A percentile compares a stretch with the other conserved stretches of the same genome.
Conservation (phyloP, 2,113 vertebrate genomes). For the Chunga burmeisteri region DNA sequence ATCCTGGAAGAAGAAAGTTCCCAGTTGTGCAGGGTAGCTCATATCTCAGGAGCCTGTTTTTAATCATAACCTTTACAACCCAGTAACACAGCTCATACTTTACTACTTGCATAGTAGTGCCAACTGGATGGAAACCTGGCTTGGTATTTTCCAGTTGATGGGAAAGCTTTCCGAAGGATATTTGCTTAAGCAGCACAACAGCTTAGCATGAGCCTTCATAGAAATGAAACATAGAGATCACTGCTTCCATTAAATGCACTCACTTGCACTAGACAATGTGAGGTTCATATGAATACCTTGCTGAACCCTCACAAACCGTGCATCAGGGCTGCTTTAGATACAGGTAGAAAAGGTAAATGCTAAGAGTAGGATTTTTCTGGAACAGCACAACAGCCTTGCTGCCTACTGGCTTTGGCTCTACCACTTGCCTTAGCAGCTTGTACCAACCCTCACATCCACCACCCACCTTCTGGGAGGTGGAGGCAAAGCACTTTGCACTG, state of each 20-base stretch:
- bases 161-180: not conserved
- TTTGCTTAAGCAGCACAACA: not conserved
- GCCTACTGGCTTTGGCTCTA: not conserved
- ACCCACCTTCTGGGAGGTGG: not conserved
- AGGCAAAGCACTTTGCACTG: not conserved
- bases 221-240: not conserved
- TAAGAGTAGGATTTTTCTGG: not conserved
- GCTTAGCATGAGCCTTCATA: not conserved
- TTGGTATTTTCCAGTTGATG: slow-evolving; percentile 6
- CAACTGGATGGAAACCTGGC: slow-evolving; percentile 22
- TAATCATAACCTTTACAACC: slow-evolving; percentile 4
- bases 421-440: not conserved
- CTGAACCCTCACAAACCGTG: not conserved
- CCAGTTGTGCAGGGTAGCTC: not conserved
- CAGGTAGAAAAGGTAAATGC: not conserved
- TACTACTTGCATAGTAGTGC: not conserved
- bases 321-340: not conserved
- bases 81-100: not conserved
- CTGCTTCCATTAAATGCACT: not conserved
- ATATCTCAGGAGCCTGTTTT: not conserved
- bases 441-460: not conserved
- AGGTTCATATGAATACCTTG: not conserved
- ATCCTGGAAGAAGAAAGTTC: not conserved
- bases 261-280: not conserved
- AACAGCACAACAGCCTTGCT: not conserved